Evolutionary conservation across 1,140 invertebrate species (phyloP), one percentile per base, ranked within the genome.

Genomic region (Cotesia chilonis): DNA sequence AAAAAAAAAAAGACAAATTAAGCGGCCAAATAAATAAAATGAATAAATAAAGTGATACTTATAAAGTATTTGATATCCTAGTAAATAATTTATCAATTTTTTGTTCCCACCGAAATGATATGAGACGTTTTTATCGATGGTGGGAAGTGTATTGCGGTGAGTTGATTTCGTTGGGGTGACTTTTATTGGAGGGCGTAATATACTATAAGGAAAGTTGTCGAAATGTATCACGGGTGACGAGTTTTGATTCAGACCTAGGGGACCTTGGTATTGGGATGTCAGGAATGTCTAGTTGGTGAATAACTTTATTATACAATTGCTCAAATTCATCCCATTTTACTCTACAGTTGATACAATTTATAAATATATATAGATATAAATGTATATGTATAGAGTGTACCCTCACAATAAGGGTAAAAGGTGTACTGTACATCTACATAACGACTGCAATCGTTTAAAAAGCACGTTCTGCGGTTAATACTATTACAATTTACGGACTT

Each of bases 221-320:
- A 54, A 63, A 70, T 67, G 17, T 60, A 70, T 70, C 20, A 20
- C 41, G 41, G 41, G 41, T 20, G 57, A 6, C n/a, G 20, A 59
- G 57, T 72, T 55, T 35, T 51, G 68, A 65, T 14, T 63, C 66
- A 54, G 63, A 52, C 51, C 14, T 60, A 38, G 71, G 75, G 74
- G 75, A 77, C 70, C 75, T 68, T 68, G 57, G 55, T 70, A 75
- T 70, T 71, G 70, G 74, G 74, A 70, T 10, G 67, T 51, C 71
- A 75, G 7, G 61, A 67, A 55, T 38, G 59, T 52, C 28, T 61
- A 72, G 74, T 38, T 72, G 74, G 74, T 72, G 10, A 9, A 54
- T 68, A 59, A 28, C 17, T 6, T 59, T 59, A 20, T 59, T 59
- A n/a, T 20, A 17, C 57, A 20, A 20, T 20, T 9, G 3, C 20